Percentiles rank a stretch among this genome's conserved stretches.
Evolutionary conservation across 2,113 vertebrate species (phyloP).

Genomic region (Leucopternis melanops): DNA sequence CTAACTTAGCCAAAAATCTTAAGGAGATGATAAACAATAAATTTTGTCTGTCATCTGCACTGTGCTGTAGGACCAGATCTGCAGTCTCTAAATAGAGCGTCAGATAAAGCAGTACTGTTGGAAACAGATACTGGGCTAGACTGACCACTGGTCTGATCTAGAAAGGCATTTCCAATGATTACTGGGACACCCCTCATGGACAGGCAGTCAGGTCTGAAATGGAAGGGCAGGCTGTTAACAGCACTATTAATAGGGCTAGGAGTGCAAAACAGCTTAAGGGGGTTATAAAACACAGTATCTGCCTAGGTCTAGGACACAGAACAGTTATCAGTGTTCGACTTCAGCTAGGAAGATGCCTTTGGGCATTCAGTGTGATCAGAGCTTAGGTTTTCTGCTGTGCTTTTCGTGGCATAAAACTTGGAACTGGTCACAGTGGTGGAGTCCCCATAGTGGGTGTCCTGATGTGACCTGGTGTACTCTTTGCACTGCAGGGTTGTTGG

Average conservation of each 20-base stretch:
- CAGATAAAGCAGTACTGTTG: background rate
- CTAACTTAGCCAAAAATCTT: background rate
- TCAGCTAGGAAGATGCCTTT: background rate
- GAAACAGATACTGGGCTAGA: background rate
- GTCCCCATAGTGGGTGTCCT: background rate
- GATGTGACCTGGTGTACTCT: background rate
- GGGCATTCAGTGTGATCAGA: background rate
- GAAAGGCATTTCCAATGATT: background rate
- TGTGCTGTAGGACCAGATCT: background rate
- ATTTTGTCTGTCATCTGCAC: background rate
- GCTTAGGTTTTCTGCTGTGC: background rate
- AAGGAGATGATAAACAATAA: background rate
- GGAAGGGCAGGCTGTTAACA: background rate
- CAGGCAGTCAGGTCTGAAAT: background rate
- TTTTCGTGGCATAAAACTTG: background rate
- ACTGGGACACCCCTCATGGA: background rate
- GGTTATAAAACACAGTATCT: background rate
- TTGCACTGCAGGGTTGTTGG: background rate
- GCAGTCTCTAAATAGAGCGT: background rate
- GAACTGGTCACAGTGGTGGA: background rate
- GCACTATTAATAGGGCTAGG: background rate
- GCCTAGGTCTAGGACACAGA: background rate
- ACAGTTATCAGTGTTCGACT: background rate
- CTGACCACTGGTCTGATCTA: background rate
- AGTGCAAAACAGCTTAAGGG: background rate